Evolutionary conservation across 2,113 vertebrate genomes (phyloP).

Genomic region (Hiodon tergisus): DNA sequence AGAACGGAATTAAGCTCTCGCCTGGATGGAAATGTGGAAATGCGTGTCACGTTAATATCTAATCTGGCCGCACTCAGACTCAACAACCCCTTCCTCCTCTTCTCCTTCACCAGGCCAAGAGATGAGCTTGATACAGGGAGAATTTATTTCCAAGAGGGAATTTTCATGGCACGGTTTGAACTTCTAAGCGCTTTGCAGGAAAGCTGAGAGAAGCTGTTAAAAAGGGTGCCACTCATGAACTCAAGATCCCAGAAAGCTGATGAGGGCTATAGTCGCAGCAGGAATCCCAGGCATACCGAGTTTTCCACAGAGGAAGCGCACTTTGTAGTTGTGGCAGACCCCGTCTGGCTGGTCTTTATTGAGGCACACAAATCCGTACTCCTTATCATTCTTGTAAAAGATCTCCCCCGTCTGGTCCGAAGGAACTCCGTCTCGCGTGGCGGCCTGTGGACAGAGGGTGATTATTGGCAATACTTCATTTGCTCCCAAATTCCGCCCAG

Average conservation of each 20-base stretch:
- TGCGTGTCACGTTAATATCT: background rate
- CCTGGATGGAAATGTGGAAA: background rate
- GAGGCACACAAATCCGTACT: slow-evolving; percentile 83
- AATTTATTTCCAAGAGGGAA: background rate
- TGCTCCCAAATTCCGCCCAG: background rate
- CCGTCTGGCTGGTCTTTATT: slow-evolving; percentile 68
- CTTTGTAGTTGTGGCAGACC: slow-evolving; percentile 79
- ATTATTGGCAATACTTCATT: background rate
- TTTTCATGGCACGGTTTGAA: background rate
- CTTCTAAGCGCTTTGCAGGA: background rate
- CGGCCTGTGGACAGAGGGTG: slow-evolving; percentile 56
- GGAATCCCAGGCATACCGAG: slow-evolving; percentile 63
- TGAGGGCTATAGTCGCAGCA: too few species aligned
- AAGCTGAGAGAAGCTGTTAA: background rate
- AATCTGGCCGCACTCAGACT: too few species aligned
- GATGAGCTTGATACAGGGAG: background rate
- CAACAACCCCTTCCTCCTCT: background rate
- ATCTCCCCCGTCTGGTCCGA: slow-evolving; percentile 70
- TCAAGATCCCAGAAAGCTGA: too few species aligned
- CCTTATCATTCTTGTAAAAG: slow-evolving; percentile 79
- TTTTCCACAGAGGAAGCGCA: slow-evolving; percentile 89
- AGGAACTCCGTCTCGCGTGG: slow-evolving; percentile 65
- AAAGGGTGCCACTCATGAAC: too few species aligned
- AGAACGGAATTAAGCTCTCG: background rate
- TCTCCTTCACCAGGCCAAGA: background rate